Evolutionary conservation across 2,888 invertebrate genomes (phyloP).

Genomic region (Phalangium opilio): DNA sequence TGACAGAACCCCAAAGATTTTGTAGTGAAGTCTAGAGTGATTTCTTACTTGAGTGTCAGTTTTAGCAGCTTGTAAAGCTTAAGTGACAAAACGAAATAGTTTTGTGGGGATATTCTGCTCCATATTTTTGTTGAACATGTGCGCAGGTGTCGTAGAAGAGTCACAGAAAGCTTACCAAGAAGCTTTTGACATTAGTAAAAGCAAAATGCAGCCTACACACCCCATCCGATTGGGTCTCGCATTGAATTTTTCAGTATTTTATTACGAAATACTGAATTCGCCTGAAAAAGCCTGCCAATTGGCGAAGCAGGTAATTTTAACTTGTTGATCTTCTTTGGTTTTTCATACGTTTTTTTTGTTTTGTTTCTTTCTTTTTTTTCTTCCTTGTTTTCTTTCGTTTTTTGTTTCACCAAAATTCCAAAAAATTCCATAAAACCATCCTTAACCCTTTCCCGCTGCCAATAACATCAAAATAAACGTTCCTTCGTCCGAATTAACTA

Average conservation of each 20-base stretch:
- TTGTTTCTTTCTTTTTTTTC: slow-evolving; percentile 22
- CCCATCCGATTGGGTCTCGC: slow-evolving; percentile 96
- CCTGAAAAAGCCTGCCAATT: slow-evolving; percentile 86
- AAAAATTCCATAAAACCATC: no score
- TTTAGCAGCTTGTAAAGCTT: no score
- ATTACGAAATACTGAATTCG: slow-evolving; percentile 94
- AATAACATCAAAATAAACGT: not conserved
- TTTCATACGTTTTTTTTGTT: slow-evolving; percentile 5
- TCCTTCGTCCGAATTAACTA: slow-evolving; percentile 6
- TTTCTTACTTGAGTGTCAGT: no score
- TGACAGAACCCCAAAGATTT: no score
- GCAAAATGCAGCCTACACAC: slow-evolving; percentile 94
- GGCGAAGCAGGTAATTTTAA: slow-evolving; percentile 62
- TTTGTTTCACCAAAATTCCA: slow-evolving; percentile 9
- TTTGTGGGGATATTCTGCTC: no score
- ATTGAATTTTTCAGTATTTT: slow-evolving; percentile 97
- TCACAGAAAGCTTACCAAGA: slow-evolving; percentile 94
- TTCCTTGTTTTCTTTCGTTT: slow-evolving; percentile 21
- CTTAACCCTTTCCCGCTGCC: slow-evolving; percentile 3
- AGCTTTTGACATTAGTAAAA: slow-evolving; percentile 90
- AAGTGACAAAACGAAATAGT: no score
- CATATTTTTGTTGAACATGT: no score
- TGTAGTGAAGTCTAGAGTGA: no score
- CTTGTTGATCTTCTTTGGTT: slow-evolving; percentile 10
- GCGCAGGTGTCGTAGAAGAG: slow-evolving; percentile 83